Percentiles rank a stretch among this genome's conserved stretches.
phyloP scores from a whole-genome alignment of 2,113 vertebrate genomes.

The Neodon shergylaensis region DNA sequence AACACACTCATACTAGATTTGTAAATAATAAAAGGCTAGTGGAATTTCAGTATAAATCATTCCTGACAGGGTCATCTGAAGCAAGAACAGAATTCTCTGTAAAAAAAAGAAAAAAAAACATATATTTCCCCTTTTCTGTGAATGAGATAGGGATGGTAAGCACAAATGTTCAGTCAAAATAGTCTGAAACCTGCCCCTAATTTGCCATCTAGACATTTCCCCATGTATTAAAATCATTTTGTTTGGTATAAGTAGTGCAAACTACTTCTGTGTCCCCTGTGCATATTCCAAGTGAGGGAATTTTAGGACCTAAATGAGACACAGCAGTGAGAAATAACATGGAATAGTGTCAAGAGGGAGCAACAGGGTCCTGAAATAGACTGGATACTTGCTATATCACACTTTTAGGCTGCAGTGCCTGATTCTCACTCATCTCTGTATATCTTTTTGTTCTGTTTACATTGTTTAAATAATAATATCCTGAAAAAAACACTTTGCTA shows the following conservation, averaged over 20 bases:
- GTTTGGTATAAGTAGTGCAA: background rate
- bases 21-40: background rate
- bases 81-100: background rate
- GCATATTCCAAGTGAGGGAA: background rate
- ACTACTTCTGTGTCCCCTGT: background rate
- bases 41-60: background rate
- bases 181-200: background rate
- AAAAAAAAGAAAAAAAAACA: background rate
- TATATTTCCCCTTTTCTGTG: background rate
- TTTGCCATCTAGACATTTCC: slow-evolving; percentile 19
- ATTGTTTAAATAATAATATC: background rate
- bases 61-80: background rate
- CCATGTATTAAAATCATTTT: background rate
- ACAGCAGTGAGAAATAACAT: background rate
- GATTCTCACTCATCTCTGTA: background rate
- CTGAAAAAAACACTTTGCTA: background rate
- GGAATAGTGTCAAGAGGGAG: background rate
- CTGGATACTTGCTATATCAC: background rate
- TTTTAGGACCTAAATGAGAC: background rate
- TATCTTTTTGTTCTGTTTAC: background rate
- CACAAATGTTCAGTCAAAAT: background rate
- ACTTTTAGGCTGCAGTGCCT: background rate
- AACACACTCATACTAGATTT: background rate
- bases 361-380: background rate
- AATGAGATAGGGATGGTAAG: background rate